Evolutionary conservation across 35 echinoderm and acorn worm genomes (phyloP), one percentile per base, ranked within the genome.

Genomic region (Acanthaster planci): DNA sequence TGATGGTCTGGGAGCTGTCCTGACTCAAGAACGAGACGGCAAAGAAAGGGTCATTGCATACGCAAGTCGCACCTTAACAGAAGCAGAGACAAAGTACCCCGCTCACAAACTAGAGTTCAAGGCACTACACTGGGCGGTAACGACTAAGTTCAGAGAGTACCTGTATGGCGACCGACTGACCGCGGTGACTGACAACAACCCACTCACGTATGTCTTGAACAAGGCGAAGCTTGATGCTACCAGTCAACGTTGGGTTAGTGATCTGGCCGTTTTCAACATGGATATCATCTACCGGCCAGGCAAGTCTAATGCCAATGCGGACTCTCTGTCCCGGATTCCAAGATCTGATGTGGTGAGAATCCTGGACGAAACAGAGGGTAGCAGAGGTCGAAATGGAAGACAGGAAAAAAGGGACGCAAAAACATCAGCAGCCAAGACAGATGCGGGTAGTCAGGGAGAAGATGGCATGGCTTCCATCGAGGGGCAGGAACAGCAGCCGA

Each of bases 141-240:
- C 93, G 15, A 55, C 82, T 40, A 96, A 96, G 38, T 89, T 92
- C 40, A 29, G 93, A 16, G 89, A 97, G n/a, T 30, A 89, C 7
- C 68, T 97, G 10, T 10, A 89, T 55, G 42, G 42, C 12, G 12
- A 12, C 12, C 4, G 12, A 47, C 88, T 93, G 44, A 36, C 38
- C 19, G 90, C 88, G 1, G 16, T 80, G 47, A 84, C 85, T 2
- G 80, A 82, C 8, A 82, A 56, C 19, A 82, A 54, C 27, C 80
- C 80, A 0, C 80, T 82, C 12, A 7, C 55, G 14, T 82, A 82
- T 29, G 44, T 82, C 12, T 55, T 47, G 18, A 64, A 12, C 7
- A 18, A 12, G 7, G 59, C 59, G 12, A 44, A 86, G 22, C 68
- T 77, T 2, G 67, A 51, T n/a, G 53, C 72, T 22, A 53, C 67